Evolutionary conservation across 1,140 invertebrate species (phyloP).

Genomic region (Atta colombica): DNA sequence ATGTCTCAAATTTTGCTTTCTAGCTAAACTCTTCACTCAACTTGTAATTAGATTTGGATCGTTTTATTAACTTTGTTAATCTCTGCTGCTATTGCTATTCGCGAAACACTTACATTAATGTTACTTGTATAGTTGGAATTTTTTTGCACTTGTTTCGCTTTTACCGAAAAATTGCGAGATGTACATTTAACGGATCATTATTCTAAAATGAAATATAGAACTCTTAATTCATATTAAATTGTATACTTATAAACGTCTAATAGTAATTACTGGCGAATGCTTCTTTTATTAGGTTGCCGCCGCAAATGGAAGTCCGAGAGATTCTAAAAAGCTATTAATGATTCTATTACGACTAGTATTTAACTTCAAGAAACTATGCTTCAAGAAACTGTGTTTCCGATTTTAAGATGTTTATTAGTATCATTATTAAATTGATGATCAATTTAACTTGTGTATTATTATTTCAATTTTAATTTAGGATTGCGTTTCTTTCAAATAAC

Average conservation of each 20-base stretch:
- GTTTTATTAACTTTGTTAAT: background rate
- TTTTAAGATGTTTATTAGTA: no score
- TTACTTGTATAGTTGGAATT: background rate
- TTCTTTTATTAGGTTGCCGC: background rate
- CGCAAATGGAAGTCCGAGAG: background rate
- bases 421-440: no score
- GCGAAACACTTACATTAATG: background rate
- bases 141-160: constrained; percentile 5
- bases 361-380: no score
- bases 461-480: no score
- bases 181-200: background rate
- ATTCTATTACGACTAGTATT: background rate
- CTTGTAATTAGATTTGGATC: background rate
- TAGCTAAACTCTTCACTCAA: background rate
- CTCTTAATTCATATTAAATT: background rate
- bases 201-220: background rate
- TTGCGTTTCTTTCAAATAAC: no score
- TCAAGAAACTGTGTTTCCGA: no score
- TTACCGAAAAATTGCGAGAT: background rate
- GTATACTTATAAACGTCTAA: background rate
- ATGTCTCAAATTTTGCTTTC: background rate
- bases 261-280: background rate
- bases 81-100: background rate
- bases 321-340: background rate
- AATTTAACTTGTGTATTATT: no score